Base-by-base conservation (phyloP, 2,113 vertebrate genomes). In the Asarcornis scutulata region DNA sequence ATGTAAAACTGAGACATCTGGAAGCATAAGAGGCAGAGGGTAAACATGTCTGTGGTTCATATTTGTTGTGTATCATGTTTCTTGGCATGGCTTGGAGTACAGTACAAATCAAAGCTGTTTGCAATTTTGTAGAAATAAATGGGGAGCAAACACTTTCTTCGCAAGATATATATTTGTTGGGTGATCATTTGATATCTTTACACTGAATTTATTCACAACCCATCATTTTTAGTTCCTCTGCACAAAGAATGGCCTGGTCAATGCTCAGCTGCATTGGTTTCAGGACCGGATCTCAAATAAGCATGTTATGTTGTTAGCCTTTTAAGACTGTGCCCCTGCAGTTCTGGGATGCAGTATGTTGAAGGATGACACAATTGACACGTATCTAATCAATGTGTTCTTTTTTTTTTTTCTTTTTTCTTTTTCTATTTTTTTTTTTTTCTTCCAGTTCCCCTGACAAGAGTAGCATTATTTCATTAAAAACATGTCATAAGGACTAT, bases 381-480 rank as follows among this genome's bases (percentile, higher is more conserved):
- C 7, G 36, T 36, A 36, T 36, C 36, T 36, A 36, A 36, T 36
- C 91, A 92, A 44, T 0, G n/a, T 23, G 58, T 76, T 91, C 38
- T 84, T 25, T 79, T 84, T 21, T 59, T 25, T 23, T 25, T 84
- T 78, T 71, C 81, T 25, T 72, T 78, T 21, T 84, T n/a, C n/a
- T n/a, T n/a, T n/a, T n/a, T n/a, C n/a, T n/a, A n/a, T n/a, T 75
- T 74, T 84, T 25, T 79, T 84, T 22, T 34, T 52, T 13, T 25
- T 7, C 13, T 23, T 60, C 50, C 72, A 53, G 44, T 77, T 74
- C 46, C 42, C 29, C 68, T 88, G 87, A 81, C 79, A 90, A 89
- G 85, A 38, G 11, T 22, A 90, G 73, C 31, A 56, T 96, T 86
- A 96, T 94, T 93, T 91, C 85, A 90, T 96, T 96, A 93, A 84